phyloP scores from a whole-genome alignment of 1,140 invertebrate genomes.

The Babylonia areolata region DNA sequence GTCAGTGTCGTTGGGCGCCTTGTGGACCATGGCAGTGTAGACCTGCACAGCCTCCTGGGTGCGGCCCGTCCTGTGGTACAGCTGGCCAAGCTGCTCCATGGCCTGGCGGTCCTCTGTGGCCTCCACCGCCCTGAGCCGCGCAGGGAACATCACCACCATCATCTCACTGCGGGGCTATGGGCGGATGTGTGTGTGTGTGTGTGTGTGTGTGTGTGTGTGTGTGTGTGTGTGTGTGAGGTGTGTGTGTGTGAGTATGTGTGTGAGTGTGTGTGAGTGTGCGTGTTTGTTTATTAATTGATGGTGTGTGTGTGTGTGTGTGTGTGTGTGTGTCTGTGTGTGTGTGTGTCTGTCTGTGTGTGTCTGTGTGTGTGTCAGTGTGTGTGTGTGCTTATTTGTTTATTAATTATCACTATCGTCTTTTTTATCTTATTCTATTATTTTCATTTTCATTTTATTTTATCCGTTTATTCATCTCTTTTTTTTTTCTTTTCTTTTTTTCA shows the following conservation, averaged over 20 bases:
- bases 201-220: neutral
- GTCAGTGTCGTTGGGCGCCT: constrained; percentile 49
- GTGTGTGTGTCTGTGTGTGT: neutral
- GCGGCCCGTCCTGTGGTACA: constrained; percentile 53
- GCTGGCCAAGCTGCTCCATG: constrained; percentile 49
- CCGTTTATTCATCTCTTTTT: too few species aligned
- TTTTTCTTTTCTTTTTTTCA: too few species aligned
- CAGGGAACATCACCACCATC: too few species aligned
- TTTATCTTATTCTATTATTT: too few species aligned
- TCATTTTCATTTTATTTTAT: too few species aligned
- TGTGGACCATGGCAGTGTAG: constrained; percentile 45
- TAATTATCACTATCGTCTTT: too few species aligned
- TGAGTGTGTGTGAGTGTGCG: too few species aligned
- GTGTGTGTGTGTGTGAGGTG: too few species aligned
- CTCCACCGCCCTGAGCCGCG: constrained; percentile 79
- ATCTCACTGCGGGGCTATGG: neutral
- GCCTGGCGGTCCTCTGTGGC: constrained; percentile 58
- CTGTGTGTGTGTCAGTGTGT: neutral
- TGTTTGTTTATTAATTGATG: neutral
- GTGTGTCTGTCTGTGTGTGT: neutral
- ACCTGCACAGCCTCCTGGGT: constrained; percentile 37
- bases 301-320: too few species aligned
- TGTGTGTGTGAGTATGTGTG: too few species aligned
- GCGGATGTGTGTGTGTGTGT: too few species aligned
- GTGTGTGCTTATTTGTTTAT: neutral